Conservation (phyloP, 1,140 invertebrate genomes). For the Periplaneta americana region DNA sequence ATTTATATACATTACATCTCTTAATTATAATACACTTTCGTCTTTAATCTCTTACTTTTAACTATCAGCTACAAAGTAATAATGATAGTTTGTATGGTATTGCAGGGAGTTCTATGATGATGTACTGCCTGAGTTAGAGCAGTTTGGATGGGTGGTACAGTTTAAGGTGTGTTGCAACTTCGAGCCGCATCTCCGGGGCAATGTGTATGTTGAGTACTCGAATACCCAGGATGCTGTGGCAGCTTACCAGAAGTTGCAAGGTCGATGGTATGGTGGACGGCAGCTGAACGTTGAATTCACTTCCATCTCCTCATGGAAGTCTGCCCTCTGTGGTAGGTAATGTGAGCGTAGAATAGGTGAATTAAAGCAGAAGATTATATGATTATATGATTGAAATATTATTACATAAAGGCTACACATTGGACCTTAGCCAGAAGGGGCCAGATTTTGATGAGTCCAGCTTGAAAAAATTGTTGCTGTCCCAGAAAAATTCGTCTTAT, state of each 20-base stretch:
- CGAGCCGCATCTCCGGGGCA: constrained; percentile 80
- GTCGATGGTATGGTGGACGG: constrained; percentile 83
- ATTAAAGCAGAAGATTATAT: background rate
- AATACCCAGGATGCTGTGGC: constrained; percentile 60
- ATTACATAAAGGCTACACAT: background rate
- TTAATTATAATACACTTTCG: too few relatives aligned
- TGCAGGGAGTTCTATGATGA: constrained; percentile 80
- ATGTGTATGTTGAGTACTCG: constrained; percentile 83
- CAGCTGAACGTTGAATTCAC: constrained; percentile 80
- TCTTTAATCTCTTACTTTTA: too few relatives aligned
- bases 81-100: too few relatives aligned
- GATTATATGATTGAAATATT: background rate
- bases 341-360: too few relatives aligned
- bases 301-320: constrained; percentile 72
- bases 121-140: constrained; percentile 75
- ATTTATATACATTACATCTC: too few relatives aligned
- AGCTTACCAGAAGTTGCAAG: constrained; percentile 71
- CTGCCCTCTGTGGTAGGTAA: constrained; percentile 79
- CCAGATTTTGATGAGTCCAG: background rate
- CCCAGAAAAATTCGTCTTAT: background rate
- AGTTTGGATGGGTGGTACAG: constrained; percentile 68
- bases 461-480: background rate
- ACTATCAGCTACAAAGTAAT: too few relatives aligned
- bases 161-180: constrained; percentile 84
- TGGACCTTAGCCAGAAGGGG: background rate